These are phyloP conservation scores for Misgurnus anguillicaudatus DNA, from an alignment of 2,113 vertebrate species.

Conservation along the genomic window DNA sequence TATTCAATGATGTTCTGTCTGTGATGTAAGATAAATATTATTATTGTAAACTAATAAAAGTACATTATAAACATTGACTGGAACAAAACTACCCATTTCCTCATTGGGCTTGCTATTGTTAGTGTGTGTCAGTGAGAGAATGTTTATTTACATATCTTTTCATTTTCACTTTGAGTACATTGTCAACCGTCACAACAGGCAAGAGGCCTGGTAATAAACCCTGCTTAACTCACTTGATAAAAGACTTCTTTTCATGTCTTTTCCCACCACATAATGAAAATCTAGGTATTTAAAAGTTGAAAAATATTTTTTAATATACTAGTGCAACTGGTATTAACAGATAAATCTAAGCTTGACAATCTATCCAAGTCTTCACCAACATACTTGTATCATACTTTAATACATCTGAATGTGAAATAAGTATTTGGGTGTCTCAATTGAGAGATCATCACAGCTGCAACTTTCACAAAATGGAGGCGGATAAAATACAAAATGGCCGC, in stretches of 20 bases:
- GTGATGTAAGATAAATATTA: no score
- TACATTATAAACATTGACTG: no score
- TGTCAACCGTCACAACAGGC: constrained; percentile 13
- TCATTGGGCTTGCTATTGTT: no score
- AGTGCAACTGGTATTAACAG: neutral
- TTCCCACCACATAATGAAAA: neutral
- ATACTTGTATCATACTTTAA: constrained; percentile 7
- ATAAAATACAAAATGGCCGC: constrained; percentile 78
- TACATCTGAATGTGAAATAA: constrained; percentile 27
- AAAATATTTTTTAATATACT: no score
- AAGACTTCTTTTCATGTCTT: neutral
- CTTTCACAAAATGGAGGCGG: constrained; percentile 76
- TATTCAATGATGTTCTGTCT: no score
- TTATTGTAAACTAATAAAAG: no score
- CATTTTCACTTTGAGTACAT: constrained; percentile 26
- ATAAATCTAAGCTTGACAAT: neutral
- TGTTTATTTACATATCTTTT: constrained; percentile 1
- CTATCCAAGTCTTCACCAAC: neutral
- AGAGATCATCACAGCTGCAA: constrained; percentile 60
- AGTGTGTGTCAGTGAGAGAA: neutral
- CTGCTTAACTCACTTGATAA: no score
- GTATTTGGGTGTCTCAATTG: constrained; percentile 9
- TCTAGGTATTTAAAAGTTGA: no score
- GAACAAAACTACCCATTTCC: neutral
- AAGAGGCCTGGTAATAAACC: neutral